Conservation (phyloP, 1,140 invertebrate species). For the Microplitis mediator region DNA sequence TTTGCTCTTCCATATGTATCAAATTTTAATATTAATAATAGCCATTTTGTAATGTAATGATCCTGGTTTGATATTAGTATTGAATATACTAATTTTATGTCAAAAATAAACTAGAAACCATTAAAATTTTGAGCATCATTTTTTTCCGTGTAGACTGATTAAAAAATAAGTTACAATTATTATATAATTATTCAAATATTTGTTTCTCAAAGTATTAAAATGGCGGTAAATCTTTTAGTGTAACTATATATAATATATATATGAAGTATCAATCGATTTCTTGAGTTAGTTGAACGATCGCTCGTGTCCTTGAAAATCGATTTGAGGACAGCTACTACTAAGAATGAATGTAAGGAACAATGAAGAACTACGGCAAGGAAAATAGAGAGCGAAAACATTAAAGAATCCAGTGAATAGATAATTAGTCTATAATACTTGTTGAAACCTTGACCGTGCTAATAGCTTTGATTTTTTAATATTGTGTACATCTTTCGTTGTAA, state of each 20-base stretch:
- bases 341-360: not conserved
- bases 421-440: conserved; percentile 45
- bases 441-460: conserved; percentile 58
- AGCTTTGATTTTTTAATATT: conserved; percentile 51
- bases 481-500: conserved; percentile 14
- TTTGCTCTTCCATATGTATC: too few relatives aligned
- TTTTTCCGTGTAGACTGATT: too few relatives aligned
- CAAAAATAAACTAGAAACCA: too few relatives aligned
- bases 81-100: too few relatives aligned
- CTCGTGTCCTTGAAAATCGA: conserved; percentile 39
- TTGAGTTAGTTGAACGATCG: conserved; percentile 38
- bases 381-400: not conserved
- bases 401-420: conserved; percentile 18
- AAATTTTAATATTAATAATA: too few relatives aligned
- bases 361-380: not conserved
- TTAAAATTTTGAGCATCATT: too few relatives aligned
- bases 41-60: too few relatives aligned
- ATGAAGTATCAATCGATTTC: conserved; percentile 24
- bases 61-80: too few relatives aligned
- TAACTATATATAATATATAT: not conserved
- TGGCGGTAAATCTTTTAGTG: too few relatives aligned
- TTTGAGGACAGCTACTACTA: conserved; percentile 12
- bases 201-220: too few relatives aligned
- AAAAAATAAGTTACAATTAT: too few relatives aligned
- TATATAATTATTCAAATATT: too few relatives aligned